Evolutionary conservation across 1,140 invertebrate species (phyloP), one percentile per base, ranked within the genome.

Genomic region (Bacillus rossius): DNA sequence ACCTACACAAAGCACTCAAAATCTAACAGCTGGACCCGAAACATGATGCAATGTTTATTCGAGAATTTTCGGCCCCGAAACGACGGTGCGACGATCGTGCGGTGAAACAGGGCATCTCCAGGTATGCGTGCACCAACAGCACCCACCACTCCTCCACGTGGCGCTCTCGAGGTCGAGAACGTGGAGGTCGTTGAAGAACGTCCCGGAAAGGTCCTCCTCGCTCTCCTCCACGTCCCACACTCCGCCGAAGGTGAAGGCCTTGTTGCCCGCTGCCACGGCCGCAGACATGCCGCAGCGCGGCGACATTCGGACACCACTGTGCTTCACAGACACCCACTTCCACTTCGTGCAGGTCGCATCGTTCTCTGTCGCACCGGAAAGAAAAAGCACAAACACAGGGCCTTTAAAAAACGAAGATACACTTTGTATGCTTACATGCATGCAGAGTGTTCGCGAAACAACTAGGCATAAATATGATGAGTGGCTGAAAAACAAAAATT

Each of bases 181-280:
- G 57, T 86, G 79, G 7, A 96, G 70, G 57, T 95, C 91, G 71
- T 95, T 92, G 59, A 82, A 92, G 75, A 96, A 94, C 43, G 81
- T 83, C 2, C 92, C 88, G 37, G 78, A 73, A 0, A 96, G 70
- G 60, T 88, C 81, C 71, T 96, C 92, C 57, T 92, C 88, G 60
- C 91, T 86, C 66, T 92, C 85, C 50, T 89, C 81, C 64, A 70
- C 66, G 56, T 79, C 82, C 79, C 85, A 83, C 23, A 93, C 90
- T 5, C 91, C 91, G 37, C 91, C 87, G 79, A 89, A 90, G 8
- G 87, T 74, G 54, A 87, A 86, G 1, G 85, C 88, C 47, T 79
- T 78, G 59, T 81, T 81, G 19, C 76, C 74, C 59, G 81, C 73
- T 41, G 77, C 67, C 16, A 79, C 67, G 50, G 61, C 69, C 61